Evolutionary conservation across 2,797 vertebrate species (phyloP), one percentile per base, ranked within the genome.

Genomic region (Ptychobarbus kaznakovi): DNA sequence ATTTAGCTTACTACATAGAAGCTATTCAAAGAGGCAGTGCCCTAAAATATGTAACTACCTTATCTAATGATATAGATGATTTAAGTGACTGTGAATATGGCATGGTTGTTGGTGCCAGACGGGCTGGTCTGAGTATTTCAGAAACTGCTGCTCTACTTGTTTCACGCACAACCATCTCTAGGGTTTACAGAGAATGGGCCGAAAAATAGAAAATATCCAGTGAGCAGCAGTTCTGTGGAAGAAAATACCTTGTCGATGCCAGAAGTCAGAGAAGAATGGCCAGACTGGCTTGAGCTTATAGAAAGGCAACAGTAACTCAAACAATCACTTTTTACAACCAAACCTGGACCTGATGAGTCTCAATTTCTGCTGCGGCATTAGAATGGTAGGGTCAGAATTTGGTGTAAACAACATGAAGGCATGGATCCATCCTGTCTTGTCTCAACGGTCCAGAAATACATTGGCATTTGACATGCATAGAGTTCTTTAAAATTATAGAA

Each of bases 181-280:
- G 25, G 51, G 32, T n/a, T 53, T 76, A 77, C 20, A 77, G 11
- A 77, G 51, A 77, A 77, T 77, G 18, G 10, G 0, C 28, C 0
- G 18, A 77, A 40, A 58, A 61, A 63, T 46, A 8, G n/a, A 73
- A 73, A 81, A 65, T 73, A 56, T 86, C 58, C 18, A 86, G 42
- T 82, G 58, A 81, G 58, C 6, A 20, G 38, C 65, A 72, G 80
- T 56, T 56, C 81, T 84, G 18, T 83, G 56, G 81, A 28, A 15
- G 25, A 61, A 87, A 85, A 81, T 81, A 69, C 78, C 82, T 84
- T 58, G 76, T 84, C 80, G 82, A 84, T 87, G 66, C 42, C 74
- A 84, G 82, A 84, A 76, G 58, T 81, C 77, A 87, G 61, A 85
- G 61, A 68, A 40, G 69, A 70, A 85, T 87, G 72, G 56, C 72